Base-by-base conservation (phyloP, 2,113 vertebrate genomes). In the Pachyramphus minor region DNA sequence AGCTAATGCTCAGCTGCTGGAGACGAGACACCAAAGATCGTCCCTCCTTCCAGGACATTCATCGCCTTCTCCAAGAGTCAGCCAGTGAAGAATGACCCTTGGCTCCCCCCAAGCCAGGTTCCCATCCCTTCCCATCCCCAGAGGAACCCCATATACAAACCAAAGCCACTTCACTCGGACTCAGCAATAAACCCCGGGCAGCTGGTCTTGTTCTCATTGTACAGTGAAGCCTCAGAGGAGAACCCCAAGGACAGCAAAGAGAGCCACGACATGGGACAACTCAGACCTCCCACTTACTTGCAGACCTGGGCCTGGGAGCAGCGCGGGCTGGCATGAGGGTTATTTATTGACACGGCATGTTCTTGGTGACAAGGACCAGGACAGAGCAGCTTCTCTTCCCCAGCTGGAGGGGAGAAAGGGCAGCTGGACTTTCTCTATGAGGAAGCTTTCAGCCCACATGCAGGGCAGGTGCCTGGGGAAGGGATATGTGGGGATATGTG, bases 1-100 rank as follows among this genome's bases (percentile, higher is more conserved):
- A 98, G 93, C 97, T 99, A 93, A 99, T 99, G 99, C 98, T 99
- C 81, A 99, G 98, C 96, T 99, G 99, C 97, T 99, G 99, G 99
- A 98, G 97, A 97, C 98, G 99, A 93, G 99, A 99, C n/a, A 98
- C 99, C 87, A 99, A 99, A 96, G 98, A 99, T 45, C 98, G 99
- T 24, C 99, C 99, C 17, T 98, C 98, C n/a, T 99, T 99, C 97
- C 98, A 99, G 95, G 99, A 99, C 60, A 99, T 99, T 76, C 98
- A 99, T 81, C 83, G 93, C 84, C 97, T 98, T 28, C 98, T 99
- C 82, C 98, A 98, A 64, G 98, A 98, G 89, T 97, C 93, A 75
- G 89, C 89, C 82, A 87, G 87, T 35, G 98, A 98, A 33, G 97
- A 98, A 66, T 98, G 97, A 98, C 25, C 72, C 67, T n/a, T 12